A percentile compares a stretch with the other conserved stretches of the same genome.
Evolutionary conservation across 2,113 vertebrate genomes (phyloP).

Genomic region (Varanus komodoensis): DNA sequence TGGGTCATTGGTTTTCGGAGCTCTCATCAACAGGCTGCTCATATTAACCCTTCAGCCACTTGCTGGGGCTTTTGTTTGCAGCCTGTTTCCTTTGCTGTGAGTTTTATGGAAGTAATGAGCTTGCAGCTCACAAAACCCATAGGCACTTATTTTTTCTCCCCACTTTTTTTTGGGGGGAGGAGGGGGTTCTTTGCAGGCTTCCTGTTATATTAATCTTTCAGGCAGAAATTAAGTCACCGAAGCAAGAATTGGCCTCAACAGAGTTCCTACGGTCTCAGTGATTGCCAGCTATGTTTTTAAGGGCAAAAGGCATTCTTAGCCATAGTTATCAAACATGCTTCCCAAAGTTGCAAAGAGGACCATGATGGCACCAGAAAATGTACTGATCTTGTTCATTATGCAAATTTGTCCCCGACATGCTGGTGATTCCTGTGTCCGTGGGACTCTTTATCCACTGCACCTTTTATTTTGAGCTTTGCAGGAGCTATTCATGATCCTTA

Average conservation of each 20-base stretch:
- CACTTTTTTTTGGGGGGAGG: no score
- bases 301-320: background rate
- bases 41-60: constrained; percentile 10
- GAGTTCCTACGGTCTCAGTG: background rate
- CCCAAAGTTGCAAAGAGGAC: background rate
- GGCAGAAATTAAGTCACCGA: background rate
- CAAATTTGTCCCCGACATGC: no score
- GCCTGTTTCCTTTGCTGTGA: background rate
- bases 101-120: constrained; percentile 2
- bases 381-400: no score
- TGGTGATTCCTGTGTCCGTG: no score
- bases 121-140: background rate
- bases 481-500: no score
- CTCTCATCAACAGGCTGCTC: background rate
- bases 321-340: background rate
- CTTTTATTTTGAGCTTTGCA: no score
- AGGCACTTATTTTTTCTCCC: background rate
- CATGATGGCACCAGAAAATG: background rate
- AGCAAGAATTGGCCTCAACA: background rate
- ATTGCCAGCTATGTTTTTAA: background rate
- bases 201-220: background rate
- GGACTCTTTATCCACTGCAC: no score
- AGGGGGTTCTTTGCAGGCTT: background rate
- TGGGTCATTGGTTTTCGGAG: background rate
- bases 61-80: background rate